Percentiles rank a stretch among this genome's conserved stretches.
Evolutionary conservation across 2,797 vertebrate genomes (phyloP).

Genomic region (Pipistrellus kuhlii): DNA sequence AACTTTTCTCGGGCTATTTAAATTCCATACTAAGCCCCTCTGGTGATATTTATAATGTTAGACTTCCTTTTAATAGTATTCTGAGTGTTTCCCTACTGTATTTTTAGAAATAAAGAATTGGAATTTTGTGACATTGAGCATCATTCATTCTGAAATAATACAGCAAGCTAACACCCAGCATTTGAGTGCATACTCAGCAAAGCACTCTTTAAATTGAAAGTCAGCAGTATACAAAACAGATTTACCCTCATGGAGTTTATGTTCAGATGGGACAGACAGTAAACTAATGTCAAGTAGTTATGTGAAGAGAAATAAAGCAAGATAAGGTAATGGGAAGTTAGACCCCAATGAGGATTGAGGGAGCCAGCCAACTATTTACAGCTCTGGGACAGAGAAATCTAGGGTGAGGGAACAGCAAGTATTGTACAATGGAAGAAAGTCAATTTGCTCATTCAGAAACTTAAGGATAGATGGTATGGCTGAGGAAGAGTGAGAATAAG

Average conservation of each 20-base stretch:
- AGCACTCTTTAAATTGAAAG: not conserved
- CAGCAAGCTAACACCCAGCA: not conserved
- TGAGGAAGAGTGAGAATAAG: not conserved
- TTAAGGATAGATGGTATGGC: not conserved
- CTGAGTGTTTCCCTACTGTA: not conserved
- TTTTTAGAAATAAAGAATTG: slow-evolving; percentile 55
- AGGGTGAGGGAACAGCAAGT: not conserved
- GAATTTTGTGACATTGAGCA: not conserved
- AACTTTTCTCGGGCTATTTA: not conserved
- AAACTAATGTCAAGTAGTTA: not conserved
- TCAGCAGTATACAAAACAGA: not conserved
- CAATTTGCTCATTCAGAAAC: not conserved
- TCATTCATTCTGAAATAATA: not conserved
- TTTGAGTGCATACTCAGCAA: not conserved
- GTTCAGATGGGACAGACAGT: not conserved
- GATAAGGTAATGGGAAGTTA: not conserved
- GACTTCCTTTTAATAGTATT: not conserved
- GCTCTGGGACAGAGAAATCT: not conserved
- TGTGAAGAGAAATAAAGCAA: slow-evolving; percentile 21
- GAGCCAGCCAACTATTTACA: not conserved
- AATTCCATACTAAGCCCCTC: not conserved
- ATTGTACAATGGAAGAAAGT: not conserved
- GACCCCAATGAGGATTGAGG: not conserved
- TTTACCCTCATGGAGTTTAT: not conserved
- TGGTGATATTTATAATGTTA: not conserved